phyloP scores from a whole-genome alignment of 2,113 vertebrate genomes.

The Hemibagrus wyckioides region DNA sequence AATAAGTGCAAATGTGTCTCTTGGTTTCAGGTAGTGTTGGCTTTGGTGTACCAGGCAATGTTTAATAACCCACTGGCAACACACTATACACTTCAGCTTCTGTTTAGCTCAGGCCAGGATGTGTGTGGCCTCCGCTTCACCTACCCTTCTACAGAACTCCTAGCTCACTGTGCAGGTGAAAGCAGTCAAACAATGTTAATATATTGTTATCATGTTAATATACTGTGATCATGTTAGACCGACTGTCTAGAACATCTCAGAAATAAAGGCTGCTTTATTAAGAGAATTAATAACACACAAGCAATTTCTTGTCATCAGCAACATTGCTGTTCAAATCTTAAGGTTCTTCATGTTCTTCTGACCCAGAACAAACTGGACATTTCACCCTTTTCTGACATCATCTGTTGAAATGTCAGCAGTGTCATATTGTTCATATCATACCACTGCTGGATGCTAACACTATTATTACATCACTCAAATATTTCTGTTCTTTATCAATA shows the following conservation, averaged over 20 bases:
- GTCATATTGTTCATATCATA: not conserved
- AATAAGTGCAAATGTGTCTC: not conserved
- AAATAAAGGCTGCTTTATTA: not conserved
- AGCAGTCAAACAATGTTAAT: not conserved
- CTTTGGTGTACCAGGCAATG: not conserved
- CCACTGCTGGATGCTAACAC: no score
- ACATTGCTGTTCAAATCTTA: not conserved
- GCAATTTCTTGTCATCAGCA: not conserved
- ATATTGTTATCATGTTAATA: no score
- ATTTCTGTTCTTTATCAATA: not conserved
- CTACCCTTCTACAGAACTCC: not conserved
- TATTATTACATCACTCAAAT: not conserved
- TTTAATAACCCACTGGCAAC: not conserved
- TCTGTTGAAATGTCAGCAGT: not conserved
- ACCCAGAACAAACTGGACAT: not conserved
- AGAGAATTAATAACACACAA: not conserved
- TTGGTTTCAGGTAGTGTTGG: not conserved
- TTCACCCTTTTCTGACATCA: not conserved
- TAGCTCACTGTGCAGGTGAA: not conserved
- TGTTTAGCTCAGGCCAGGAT: slow-evolving; percentile 8
- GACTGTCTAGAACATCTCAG: not conserved
- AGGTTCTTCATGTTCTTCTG: not conserved
- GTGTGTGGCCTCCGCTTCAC: not conserved
- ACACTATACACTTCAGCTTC: not conserved
- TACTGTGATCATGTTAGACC: not conserved